Evolutionary conservation across 2,888 invertebrate genomes (phyloP).

Genomic region (Stenchaetothrips biformis): DNA sequence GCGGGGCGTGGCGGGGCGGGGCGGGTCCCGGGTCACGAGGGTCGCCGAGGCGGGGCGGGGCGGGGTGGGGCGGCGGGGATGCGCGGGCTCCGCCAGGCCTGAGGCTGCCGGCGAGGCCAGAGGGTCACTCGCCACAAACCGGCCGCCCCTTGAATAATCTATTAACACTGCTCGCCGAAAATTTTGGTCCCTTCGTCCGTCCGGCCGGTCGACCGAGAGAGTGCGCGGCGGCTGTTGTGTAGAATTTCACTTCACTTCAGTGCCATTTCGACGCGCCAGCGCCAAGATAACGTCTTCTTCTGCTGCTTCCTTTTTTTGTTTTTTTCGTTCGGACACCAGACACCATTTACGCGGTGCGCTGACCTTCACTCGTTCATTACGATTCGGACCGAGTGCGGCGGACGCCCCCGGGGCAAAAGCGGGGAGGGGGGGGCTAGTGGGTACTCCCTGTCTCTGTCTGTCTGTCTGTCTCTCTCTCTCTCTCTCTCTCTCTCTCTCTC

Average conservation of each 20-base stretch:
- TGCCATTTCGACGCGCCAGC: too few species aligned
- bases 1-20: background rate
- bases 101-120: background rate
- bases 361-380: background rate
- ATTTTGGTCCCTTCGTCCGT: background rate
- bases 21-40: background rate
- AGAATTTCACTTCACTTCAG: too few species aligned
- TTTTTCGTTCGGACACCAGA: too few species aligned
- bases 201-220: background rate
- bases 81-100: too few species aligned
- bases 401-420: background rate
- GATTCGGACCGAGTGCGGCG: background rate
- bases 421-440: background rate
- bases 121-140: background rate
- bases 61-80: too few species aligned
- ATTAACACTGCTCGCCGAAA: background rate
- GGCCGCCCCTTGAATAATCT: background rate
- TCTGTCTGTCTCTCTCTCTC: background rate
- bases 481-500: background rate
- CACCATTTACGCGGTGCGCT: background rate
- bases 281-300: too few species aligned
- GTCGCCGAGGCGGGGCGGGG: background rate
- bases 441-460: background rate
- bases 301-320: too few species aligned
- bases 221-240: too few species aligned